Evolutionary conservation across 2,888 invertebrate genomes (phyloP), one percentile per base, ranked within the genome.

Genomic region (Eilema griseolum): DNA sequence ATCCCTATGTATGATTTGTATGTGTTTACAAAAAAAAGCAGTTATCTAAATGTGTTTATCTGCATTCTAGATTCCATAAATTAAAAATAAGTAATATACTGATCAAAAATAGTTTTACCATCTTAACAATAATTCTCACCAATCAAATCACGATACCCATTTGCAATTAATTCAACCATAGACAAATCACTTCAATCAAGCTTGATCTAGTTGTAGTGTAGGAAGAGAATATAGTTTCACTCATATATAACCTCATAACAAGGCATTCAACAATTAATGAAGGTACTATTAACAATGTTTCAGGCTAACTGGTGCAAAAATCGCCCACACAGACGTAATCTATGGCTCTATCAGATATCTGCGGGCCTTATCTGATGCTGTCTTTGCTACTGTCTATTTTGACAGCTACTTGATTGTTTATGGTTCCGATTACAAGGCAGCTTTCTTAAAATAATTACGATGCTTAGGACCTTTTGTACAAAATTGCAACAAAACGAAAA

Each of bases 271-370:
- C 52, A 67, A 63, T 70, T 70, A 81, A 67, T 61, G 23, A 69
- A 60, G 16, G 57, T 41, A 26, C 33, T 28, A 2, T 52, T 68
- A 65, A 60, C 20, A 61, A 69, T 16, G 14, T 24, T 46, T 5
- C 69, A 33, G 52, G 1, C 16, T 57, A 70, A 67, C 10, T 59
- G 14, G 63, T 2, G 59, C 67, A 26, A 61, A 68, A 64, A 33
- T 61, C 67, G 64, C 71, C 71, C 63, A 71, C 71, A 67, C 71
- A 23, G 8, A 24, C 10, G 24, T 66, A 61, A 67, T 60, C 66
- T 59, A 70, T 70, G 31, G 31, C 33, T 63, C 23, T 59, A 70
- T 70, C 66, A 59, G n/a, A 66, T 70, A 46, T 57, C 66, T 59
- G 41, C n/a, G 11, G 65, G 60, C 59, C 46, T 23, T 57, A 67